Evolutionary conservation across 1,140 invertebrate species (phyloP).

Genomic region (Cydia pomonella): DNA sequence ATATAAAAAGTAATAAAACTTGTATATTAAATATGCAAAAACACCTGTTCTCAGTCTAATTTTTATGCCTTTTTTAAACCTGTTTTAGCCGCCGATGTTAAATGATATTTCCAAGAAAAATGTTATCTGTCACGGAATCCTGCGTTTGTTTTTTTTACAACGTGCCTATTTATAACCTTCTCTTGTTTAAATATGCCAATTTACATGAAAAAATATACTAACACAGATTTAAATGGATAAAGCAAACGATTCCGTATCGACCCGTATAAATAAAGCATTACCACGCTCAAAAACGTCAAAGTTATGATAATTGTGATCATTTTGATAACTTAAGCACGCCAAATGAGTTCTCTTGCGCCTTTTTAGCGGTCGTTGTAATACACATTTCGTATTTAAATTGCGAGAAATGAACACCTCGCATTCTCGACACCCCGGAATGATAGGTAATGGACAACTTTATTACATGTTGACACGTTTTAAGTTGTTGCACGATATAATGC

Average conservation of each 20-base stretch:
- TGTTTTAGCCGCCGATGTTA: neutral
- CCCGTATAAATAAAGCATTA: constrained; percentile 27
- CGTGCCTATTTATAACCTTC: neutral
- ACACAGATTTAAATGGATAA: constrained; percentile 29
- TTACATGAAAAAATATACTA: constrained; percentile 28
- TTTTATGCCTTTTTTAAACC: too few species aligned
- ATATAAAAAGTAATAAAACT: neutral
- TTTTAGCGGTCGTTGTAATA: constrained; percentile 12
- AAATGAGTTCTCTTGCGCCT: constrained; percentile 47
- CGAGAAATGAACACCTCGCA: constrained; percentile 44
- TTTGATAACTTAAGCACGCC: constrained; percentile 26
- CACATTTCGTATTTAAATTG: constrained; percentile 47
- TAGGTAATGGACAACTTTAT: constrained; percentile 59
- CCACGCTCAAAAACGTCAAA: constrained; percentile 25
- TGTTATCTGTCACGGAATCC: neutral
- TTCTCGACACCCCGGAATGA: constrained; percentile 43
- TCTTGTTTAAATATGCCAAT: constrained; percentile 30
- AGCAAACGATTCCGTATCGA: constrained; percentile 15
- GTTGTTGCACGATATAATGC: neutral
- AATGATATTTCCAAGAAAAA: neutral
- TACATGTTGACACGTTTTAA: constrained; percentile 52
- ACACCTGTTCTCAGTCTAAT: neutral
- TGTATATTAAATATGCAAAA: neutral
- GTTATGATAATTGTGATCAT: constrained; percentile 31
- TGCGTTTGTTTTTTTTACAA: neutral